Base-by-base conservation (phyloP, 2,888 invertebrate genomes). In the Chironomus tentans region DNA sequence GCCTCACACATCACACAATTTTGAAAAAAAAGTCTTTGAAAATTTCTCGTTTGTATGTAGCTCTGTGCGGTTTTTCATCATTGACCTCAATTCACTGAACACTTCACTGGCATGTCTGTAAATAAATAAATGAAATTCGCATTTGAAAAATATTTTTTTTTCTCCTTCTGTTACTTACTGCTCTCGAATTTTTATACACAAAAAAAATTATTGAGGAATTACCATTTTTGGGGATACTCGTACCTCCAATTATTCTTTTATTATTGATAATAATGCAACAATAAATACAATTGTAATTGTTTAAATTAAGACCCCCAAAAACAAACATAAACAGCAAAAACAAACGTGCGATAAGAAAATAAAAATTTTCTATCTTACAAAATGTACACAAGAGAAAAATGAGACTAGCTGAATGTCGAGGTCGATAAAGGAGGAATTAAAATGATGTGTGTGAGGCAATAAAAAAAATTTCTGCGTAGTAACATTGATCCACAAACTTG, bases 41-140 rank as follows among this genome's bases (percentile, higher is more conserved):
- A 38, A 38, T 38, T 38, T 38, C 38, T 38, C 10, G 10, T 38
- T 38, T 38, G 38, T 38, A 56, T 56, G 56, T 56, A 65, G 65
- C 65, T 65, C 65, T 65, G 65, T 65, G 65, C 73, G 73, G 73
- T 56, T 62, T 62, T 73, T 73, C 73, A 73, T 73, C 73, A 73
- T 73, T 73, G 73, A 73, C 73, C 70, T n/a, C 70, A 70, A 70
- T 70, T 70, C 70, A 70, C 70, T 24, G 15, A 68, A 68, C 46
- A 69, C 69, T 70, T 70, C 47, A 22, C 47, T 70, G 46, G 21
- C 6, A 70, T 70, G 47, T 46, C 48, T 18, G 21, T 70, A n/a
- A 22, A 47, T 15, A 70, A 12, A 61, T 15, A 50, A 21, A 18
- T 21, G 28, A 71, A 56, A 70, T 70, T 70, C 15, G 47, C 46